Percentiles rank a stretch among this genome's conserved stretches.
These are phyloP conservation scores for Sebastes kiyomatsui DNA, from an alignment of 2,797 vertebrate genomes.

Conservation along the genomic window DNA sequence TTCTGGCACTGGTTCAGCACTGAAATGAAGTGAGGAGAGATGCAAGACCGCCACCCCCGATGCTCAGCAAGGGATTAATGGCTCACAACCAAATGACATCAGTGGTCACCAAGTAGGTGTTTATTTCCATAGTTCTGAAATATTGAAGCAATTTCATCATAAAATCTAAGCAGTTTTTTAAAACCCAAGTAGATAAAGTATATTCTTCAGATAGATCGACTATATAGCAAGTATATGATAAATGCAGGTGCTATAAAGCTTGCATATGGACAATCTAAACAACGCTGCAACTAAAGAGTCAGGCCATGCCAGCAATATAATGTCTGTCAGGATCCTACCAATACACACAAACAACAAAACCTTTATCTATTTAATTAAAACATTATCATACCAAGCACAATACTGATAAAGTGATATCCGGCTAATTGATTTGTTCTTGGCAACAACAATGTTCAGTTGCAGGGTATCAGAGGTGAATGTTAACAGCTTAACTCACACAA, in stretches of 20 bases:
- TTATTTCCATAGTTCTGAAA: slow-evolving; percentile 2
- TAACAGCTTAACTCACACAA: slow-evolving; percentile 26
- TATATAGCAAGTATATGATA: not conserved
- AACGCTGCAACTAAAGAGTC: not conserved
- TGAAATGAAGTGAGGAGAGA: slow-evolving; percentile 34
- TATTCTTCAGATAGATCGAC: not conserved
- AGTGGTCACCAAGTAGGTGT: not conserved
- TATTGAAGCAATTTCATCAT: not conserved
- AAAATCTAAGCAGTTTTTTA: not conserved
- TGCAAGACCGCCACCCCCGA: slow-evolving; percentile 11
- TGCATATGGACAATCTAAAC: not conserved
- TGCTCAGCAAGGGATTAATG: slow-evolving; percentile 29
- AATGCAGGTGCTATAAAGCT: not conserved
- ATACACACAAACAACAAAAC: not conserved
- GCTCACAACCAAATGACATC: slow-evolving; percentile 22
- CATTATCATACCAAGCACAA: slow-evolving; percentile 4
- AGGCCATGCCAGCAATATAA: not conserved
- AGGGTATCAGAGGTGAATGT: slow-evolving; percentile 30
- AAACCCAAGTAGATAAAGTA: not conserved
- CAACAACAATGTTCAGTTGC: slow-evolving; percentile 8
- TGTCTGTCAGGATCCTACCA: not conserved
- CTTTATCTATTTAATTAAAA: not conserved
- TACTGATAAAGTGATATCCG: not conserved
- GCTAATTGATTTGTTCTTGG: slow-evolving; percentile 33
- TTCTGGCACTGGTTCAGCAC: slow-evolving; percentile 34